Percentiles rank a stretch among this genome's conserved stretches.
Evolutionary conservation across 2,113 vertebrate species (phyloP).

Genomic region (Rostratula benghalensis): DNA sequence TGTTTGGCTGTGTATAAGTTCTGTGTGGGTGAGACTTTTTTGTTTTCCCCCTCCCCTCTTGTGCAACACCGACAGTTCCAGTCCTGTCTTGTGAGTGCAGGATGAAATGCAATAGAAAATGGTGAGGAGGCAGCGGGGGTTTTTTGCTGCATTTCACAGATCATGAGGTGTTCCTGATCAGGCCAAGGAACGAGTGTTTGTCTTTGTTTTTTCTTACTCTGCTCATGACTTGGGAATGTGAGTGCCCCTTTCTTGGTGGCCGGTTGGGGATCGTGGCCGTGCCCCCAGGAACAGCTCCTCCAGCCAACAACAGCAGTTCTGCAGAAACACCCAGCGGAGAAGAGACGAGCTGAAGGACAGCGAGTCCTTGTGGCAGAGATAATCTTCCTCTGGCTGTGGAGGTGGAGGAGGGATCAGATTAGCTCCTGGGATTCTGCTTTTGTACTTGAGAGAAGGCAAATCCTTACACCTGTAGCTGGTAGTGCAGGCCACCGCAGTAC

Average conservation of each 20-base stretch:
- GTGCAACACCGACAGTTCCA: neutral
- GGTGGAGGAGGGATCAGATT: slow-evolving; percentile 1
- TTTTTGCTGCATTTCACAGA: neutral
- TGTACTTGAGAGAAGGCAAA: slow-evolving; percentile 5
- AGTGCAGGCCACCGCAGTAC: neutral
- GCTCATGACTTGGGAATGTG: neutral
- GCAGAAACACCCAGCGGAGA: neutral
- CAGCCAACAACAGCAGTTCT: neutral
- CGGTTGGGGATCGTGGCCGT: neutral
- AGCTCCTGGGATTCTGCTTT: slow-evolving; percentile 12
- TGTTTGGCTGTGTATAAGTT: neutral
- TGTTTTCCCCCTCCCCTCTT: neutral
- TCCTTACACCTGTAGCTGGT: neutral
- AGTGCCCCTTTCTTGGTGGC: neutral
- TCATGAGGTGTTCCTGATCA: neutral
- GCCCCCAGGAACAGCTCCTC: neutral
- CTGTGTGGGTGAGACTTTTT: neutral
- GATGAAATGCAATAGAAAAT: neutral
- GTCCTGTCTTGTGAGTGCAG: neutral
- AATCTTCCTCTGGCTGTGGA: slow-evolving; percentile 22
- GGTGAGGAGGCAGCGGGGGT: no score
- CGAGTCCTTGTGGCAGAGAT: slow-evolving; percentile 5
- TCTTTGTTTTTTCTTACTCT: neutral
- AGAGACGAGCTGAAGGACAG: slow-evolving; percentile 4
- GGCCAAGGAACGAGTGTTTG: neutral